phyloP scores from a whole-genome alignment of 1,140 invertebrate species.

The Zaprionus ornatus region DNA sequence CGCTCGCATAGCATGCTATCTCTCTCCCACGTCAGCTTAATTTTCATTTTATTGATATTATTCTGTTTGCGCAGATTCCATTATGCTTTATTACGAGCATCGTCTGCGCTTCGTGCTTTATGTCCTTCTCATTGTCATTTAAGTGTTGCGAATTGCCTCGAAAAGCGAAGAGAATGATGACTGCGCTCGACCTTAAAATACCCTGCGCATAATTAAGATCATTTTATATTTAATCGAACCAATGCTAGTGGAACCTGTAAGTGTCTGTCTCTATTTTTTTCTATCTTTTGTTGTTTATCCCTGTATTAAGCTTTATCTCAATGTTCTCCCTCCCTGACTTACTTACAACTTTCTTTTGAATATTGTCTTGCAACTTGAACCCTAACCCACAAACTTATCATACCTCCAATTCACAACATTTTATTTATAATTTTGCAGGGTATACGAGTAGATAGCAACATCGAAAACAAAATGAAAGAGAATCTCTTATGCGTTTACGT shows the following conservation, averaged over 20 bases:
- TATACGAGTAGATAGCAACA: background rate
- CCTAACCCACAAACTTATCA: background rate
- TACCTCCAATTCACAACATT: background rate
- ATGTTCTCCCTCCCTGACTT: too few relatives aligned
- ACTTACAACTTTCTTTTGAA: too few relatives aligned
- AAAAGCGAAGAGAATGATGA: constrained; percentile 1
- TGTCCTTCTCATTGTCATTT: constrained; percentile 19
- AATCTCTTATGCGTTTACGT: background rate
- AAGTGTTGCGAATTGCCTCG: constrained; percentile 29
- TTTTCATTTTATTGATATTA: constrained; percentile 73
- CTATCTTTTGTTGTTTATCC: background rate
- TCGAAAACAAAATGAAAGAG: background rate
- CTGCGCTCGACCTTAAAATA: background rate
- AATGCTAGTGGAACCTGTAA: too few relatives aligned
- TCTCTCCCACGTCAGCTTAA: constrained; percentile 48
- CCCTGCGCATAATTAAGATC: background rate
- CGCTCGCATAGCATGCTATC: background rate
- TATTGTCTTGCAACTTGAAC: too few relatives aligned
- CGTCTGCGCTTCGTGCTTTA: constrained; percentile 45
- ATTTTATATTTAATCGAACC: background rate
- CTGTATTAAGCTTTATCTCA: background rate
- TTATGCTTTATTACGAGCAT: constrained; percentile 55
- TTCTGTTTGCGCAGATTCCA: constrained; percentile 68
- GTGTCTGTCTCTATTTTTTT: background rate
- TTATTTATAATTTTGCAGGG: background rate